Evolutionary conservation across 2,113 vertebrate species (phyloP).

Genomic region (Bagarius yarrelli): DNA sequence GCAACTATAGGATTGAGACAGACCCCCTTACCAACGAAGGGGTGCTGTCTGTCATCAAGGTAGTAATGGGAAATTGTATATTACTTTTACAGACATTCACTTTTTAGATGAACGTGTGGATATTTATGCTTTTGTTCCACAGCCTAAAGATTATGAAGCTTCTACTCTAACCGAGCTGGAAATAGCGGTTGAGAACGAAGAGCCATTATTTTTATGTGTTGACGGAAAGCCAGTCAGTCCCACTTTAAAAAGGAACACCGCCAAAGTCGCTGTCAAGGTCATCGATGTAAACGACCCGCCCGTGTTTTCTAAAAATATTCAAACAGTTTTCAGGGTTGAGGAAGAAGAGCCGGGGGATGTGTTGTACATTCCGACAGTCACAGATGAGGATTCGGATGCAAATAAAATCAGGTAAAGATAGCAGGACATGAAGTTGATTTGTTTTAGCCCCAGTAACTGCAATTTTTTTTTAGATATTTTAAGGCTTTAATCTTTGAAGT

Average conservation of each 20-base stretch:
- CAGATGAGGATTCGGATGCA: conserved; percentile 57
- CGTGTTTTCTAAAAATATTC: conserved; percentile 48
- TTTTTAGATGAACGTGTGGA: neutral
- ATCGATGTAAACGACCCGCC: conserved; percentile 69
- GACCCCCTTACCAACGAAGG: conserved; percentile 79
- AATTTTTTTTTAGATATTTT: neutral
- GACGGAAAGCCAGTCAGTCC: neutral
- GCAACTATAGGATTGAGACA: conserved; percentile 67
- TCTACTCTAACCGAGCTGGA: conserved; percentile 40
- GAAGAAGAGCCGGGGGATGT: conserved; percentile 64
- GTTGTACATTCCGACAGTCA: conserved; percentile 61
- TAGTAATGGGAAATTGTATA: conserved; percentile 54
- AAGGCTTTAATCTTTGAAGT: neutral
- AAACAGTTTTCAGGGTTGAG: conserved; percentile 54
- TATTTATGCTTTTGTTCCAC: conserved; percentile 10
- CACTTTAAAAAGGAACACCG: neutral
- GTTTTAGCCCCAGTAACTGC: neutral
- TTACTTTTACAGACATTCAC: neutral
- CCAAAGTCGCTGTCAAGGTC: conserved; percentile 58
- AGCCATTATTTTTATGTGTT: conserved; percentile 63
- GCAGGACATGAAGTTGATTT: neutral
- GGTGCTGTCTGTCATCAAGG: conserved; percentile 75
- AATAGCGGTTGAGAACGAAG: conserved; percentile 71
- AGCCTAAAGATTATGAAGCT: conserved; percentile 70
- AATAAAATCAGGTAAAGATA: conserved; percentile 55